Evolutionary conservation across 2,888 invertebrate species (phyloP), one percentile per base, ranked within the genome.

Genomic region (Caenorhabditis plicata): DNA sequence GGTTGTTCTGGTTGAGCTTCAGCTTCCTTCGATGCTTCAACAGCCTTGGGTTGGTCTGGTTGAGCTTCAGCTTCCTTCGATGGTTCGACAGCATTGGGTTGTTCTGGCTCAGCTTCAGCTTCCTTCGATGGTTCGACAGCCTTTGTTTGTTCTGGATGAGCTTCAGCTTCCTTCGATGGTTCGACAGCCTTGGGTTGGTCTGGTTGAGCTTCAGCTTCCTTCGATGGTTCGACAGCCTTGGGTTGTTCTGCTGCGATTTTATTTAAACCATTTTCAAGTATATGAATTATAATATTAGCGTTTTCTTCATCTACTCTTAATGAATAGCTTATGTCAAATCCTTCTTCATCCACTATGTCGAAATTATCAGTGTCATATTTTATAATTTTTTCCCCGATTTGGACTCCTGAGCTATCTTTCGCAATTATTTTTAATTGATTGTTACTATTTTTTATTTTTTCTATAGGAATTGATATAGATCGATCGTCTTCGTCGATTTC

Each of bases 281-380:
- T n/a, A 48, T 25, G 2, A 47, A 23, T n/a, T 32, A 57, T 1
- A 57, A 46, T 44, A 7, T 45, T 25, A 4, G 45, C 46, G 8
- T 49, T 39, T 31, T 55, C 50, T 17, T 46, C 31, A 27, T 54
- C 54, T 8, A 61, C 7, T 27, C 61, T 22, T 26, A 61, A n/a
- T 2, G 61, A 61, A 22, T 61, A 61, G 26, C 55, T 51, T 7
- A 55, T 22, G 2, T 61, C 54, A n/a, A 40, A 51, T 35, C 51
- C 55, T 15, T 61, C 54, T 40, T 60, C 60, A 32, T 53, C 53
- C 5, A 31, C 42, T 5, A 41, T 23, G 4, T 39, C 41, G 1
- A 33, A 41, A 2, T 17, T 13, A 4, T 11, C 2, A n/a, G n/a
- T n/a, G n/a, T n/a, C n/a, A n/a, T n/a, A n/a, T n/a, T n/a, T n/a